Evolutionary conservation across 1,140 invertebrate species (phyloP).

Genomic region (Globodera rostochiensis): DNA sequence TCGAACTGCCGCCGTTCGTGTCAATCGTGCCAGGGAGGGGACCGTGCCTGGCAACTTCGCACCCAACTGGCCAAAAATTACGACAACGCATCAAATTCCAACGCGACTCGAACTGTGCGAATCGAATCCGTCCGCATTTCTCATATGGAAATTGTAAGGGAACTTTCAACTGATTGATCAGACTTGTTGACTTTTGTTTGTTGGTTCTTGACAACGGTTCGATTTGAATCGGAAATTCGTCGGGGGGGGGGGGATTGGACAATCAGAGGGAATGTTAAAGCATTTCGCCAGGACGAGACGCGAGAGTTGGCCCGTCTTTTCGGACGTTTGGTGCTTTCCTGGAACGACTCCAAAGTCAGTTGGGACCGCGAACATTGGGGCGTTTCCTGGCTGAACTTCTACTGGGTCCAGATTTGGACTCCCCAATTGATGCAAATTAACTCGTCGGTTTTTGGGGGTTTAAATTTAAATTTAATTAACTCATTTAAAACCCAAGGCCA

Average conservation of each 20-base stretch:
- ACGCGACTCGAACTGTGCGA: conserved; percentile 47
- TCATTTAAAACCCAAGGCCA: conserved; percentile 42
- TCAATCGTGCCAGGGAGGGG: conserved; percentile 64
- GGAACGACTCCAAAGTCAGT: conserved; percentile 62
- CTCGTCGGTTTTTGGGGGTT: conserved; percentile 46
- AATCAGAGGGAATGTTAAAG: too few relatives aligned
- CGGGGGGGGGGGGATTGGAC: too few relatives aligned
- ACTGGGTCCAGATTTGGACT: conserved; percentile 66
- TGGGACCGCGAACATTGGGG: conserved; percentile 65
- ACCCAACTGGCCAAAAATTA: conserved; percentile 57
- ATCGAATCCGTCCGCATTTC: conserved; percentile 61
- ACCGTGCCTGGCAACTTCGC: conserved; percentile 62
- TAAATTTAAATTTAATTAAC: neutral
- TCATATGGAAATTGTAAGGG: conserved; percentile 58
- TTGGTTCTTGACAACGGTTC: neutral
- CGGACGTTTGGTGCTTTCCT: conserved; percentile 59
- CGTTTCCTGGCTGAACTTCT: conserved; percentile 64
- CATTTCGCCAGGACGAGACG: conserved; percentile 31
- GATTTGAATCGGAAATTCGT: neutral
- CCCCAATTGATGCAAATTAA: conserved; percentile 64
- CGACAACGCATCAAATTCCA: conserved; percentile 56
- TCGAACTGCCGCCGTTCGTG: conserved; percentile 63
- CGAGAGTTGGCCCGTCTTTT: conserved; percentile 39
- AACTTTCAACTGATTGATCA: too few relatives aligned
- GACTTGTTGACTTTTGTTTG: neutral